These are phyloP conservation scores for Tiliqua scincoides DNA, from an alignment of 2,113 vertebrate species.

Conservation along the genomic window DNA sequence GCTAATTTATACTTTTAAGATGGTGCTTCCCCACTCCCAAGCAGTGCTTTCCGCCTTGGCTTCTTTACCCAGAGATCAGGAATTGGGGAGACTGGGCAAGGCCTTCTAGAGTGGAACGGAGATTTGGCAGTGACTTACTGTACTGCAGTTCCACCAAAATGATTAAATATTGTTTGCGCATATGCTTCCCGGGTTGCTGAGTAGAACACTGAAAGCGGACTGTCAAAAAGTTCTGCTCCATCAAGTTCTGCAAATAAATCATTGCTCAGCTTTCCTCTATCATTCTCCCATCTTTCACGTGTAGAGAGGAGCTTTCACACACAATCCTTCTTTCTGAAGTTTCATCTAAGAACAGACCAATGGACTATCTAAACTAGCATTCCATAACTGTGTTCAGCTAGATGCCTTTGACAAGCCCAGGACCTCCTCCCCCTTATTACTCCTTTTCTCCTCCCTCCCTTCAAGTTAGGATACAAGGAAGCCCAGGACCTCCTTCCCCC, in stretches of 20 bases:
- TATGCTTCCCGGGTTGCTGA: not conserved
- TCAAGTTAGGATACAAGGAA: too few species aligned
- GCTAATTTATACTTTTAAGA: not conserved
- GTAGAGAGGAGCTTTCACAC: not conserved
- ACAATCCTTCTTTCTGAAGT: not conserved
- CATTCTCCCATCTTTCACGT: conserved; percentile 39
- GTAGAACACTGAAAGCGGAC: conserved; percentile 24
- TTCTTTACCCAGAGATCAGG: conserved; percentile 33
- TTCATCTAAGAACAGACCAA: too few species aligned
- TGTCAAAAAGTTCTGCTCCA: not conserved
- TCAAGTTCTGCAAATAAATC: not conserved
- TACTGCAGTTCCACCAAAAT: conserved; percentile 30
- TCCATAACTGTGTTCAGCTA: too few species aligned
- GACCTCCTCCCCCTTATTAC: too few species aligned
- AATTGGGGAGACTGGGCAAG: conserved; percentile 39
- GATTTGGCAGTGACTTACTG: conserved; percentile 9
- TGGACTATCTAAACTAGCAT: too few species aligned
- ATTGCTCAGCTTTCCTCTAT: conserved; percentile 25
- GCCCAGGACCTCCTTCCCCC: too few species aligned
- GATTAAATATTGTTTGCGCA: conserved; percentile 16
- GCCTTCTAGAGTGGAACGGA: conserved; percentile 1
- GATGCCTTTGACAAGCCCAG: too few species aligned
- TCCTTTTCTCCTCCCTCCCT: too few species aligned
- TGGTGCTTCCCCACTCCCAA: not conserved
- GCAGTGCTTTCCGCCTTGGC: conserved; percentile 9